These are phyloP conservation scores for Pogonus chalceus DNA, from an alignment of 1,140 invertebrate genomes.

Conservation along the genomic window DNA sequence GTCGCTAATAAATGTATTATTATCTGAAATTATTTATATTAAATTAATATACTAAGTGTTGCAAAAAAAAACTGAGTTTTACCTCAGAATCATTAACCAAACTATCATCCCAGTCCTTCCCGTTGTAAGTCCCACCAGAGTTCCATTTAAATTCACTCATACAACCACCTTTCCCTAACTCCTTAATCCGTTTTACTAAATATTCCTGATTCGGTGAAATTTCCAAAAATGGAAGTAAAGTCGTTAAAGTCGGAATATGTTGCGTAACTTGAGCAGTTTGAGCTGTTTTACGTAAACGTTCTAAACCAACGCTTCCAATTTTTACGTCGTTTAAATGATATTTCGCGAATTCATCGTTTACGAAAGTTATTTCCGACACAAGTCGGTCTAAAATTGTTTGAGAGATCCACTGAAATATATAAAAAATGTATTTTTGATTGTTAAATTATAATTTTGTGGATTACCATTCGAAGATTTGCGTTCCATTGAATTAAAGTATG, in stretches of 20 bases:
- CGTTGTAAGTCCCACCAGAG: conserved; percentile 56
- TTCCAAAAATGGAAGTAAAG: conserved; percentile 67
- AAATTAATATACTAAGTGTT: conserved; percentile 8
- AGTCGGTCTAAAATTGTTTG: conserved; percentile 62
- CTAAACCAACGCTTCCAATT: conserved; percentile 58
- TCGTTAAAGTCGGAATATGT: conserved; percentile 55
- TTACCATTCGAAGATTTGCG: conserved; percentile 52
- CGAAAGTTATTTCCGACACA: conserved; percentile 55
- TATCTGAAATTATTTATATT: conserved; percentile 43
- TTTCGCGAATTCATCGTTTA: conserved; percentile 53
- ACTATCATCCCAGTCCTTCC: conserved; percentile 67
- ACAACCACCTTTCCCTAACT: conserved; percentile 64
- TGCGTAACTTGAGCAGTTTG: conserved; percentile 47
- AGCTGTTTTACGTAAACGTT: conserved; percentile 58
- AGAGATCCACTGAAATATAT: conserved; percentile 59
- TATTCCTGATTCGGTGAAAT: conserved; percentile 74
- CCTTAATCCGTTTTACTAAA: conserved; percentile 62
- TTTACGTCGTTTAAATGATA: conserved; percentile 59
- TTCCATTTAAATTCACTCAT: conserved; percentile 78
- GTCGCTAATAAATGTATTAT: conserved; percentile 73
- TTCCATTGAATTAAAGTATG: conserved; percentile 53
- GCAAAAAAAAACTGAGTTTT: conserved; percentile 29
- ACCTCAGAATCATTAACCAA: conserved; percentile 71
- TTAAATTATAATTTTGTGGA: conserved; percentile 11
- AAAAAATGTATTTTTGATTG: conserved; percentile 10